Evolutionary conservation across 2,113 vertebrate species (phyloP).

Genomic region (Actenoides hombroni): DNA sequence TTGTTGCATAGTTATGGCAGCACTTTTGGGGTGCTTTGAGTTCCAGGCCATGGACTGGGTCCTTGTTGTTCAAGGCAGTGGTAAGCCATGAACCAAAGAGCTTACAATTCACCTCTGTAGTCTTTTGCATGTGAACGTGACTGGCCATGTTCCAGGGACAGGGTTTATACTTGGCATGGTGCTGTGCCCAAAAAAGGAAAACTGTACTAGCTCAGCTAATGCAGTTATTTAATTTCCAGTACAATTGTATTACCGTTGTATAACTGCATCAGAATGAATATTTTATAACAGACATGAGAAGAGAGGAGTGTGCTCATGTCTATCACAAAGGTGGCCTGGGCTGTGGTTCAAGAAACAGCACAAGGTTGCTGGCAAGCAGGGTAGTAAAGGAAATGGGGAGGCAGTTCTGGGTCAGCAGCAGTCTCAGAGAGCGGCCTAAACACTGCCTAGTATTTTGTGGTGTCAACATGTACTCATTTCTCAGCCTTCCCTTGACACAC

Average conservation of each 20-base stretch:
- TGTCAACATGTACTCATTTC: neutral
- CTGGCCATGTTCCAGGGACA: neutral
- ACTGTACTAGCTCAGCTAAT: constrained; percentile 1
- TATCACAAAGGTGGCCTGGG: neutral
- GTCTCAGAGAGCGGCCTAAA: neutral
- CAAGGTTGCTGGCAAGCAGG: neutral
- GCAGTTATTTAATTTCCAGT: constrained; percentile 31
- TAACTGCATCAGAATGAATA: neutral
- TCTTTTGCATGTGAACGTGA: neutral
- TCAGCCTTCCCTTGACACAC: neutral
- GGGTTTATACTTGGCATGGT: neutral
- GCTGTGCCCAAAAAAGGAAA: neutral
- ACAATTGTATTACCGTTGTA: neutral
- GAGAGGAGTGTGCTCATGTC: neutral
- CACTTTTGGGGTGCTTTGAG: neutral
- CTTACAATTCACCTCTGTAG: neutral
- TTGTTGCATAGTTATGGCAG: neutral
- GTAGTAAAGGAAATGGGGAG: neutral
- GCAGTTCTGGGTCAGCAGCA: neutral
- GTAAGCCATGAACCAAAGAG: neutral
- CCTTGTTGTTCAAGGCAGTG: neutral
- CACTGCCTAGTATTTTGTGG: neutral
- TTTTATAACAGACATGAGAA: neutral
- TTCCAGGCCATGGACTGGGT: neutral
- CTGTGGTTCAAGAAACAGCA: neutral